Conservation (phyloP, 2,797 vertebrate species). For the Eospalax fontanierii region DNA sequence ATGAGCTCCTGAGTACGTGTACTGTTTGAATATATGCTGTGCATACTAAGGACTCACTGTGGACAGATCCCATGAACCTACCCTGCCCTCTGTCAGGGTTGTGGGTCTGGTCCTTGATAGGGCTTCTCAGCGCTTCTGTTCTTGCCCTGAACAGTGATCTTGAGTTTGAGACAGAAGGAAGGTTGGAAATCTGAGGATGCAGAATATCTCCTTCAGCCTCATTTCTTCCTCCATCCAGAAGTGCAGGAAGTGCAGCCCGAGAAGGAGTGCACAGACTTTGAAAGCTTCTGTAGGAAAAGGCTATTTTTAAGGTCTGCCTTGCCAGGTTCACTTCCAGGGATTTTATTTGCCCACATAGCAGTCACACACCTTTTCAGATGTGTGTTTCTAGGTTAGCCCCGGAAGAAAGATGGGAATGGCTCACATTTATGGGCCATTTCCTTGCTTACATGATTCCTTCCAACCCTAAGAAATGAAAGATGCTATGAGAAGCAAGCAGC, state of each 20-base stretch:
- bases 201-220: background rate
- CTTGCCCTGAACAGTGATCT: no score
- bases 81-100: no score
- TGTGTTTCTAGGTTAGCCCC: background rate
- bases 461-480: background rate
- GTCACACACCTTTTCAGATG: background rate
- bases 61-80: background rate
- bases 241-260: no score
- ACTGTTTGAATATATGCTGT: accelerated
- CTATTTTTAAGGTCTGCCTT: constrained; percentile 54
- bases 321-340: background rate
- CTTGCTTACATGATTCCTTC: background rate
- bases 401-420: background rate
- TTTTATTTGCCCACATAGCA: constrained; percentile 17
- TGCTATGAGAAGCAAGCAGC: background rate
- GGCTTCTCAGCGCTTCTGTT: no score
- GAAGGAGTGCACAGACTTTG: background rate
- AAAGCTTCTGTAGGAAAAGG: constrained; percentile 45
- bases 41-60: background rate
- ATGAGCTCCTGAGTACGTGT: no score
- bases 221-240: background rate
- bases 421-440: background rate
- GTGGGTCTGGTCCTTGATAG: no score
- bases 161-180: no score
- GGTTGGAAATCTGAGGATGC: no score